phyloP scores from a whole-genome alignment of 2,113 vertebrate genomes.

The Mandrillus leucophaeus region DNA sequence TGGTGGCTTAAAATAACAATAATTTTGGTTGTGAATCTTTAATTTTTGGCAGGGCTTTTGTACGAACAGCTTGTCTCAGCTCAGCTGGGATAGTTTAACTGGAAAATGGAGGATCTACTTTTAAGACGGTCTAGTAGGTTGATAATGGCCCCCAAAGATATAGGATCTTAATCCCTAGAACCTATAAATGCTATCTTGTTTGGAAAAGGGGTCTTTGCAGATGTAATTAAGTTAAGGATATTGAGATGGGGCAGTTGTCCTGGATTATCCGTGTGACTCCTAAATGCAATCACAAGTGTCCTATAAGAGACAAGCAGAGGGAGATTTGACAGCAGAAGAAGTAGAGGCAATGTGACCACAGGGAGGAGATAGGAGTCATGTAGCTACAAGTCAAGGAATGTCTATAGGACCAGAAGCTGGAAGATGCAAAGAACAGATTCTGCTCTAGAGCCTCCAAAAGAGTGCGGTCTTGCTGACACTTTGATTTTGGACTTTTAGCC shows the following conservation, averaged over 20 bases:
- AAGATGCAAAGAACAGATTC: neutral
- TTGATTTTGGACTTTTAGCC: neutral
- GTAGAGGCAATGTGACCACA: rapidly evolving
- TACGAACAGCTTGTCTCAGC: neutral
- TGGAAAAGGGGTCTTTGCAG: neutral
- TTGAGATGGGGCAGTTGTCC: neutral
- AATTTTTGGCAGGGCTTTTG: neutral
- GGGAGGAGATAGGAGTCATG: neutral
- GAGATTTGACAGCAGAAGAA: neutral
- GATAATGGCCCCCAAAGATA: neutral
- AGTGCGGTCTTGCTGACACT: neutral
- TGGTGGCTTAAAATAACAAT: neutral
- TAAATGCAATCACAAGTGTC: neutral
- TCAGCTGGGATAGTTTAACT: neutral
- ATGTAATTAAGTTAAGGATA: neutral
- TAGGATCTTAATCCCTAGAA: neutral
- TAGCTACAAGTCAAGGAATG: neutral
- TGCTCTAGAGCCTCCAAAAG: neutral
- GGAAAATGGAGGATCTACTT: neutral
- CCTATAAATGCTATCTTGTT: neutral
- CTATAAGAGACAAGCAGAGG: neutral
- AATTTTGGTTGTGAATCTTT: neutral
- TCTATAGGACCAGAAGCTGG: neutral
- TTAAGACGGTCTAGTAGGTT: neutral
- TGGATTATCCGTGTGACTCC: neutral